These are phyloP conservation scores for Drosophila algonquin DNA, from an alignment of 2,888 invertebrate species.

Conservation along the genomic window DNA sequence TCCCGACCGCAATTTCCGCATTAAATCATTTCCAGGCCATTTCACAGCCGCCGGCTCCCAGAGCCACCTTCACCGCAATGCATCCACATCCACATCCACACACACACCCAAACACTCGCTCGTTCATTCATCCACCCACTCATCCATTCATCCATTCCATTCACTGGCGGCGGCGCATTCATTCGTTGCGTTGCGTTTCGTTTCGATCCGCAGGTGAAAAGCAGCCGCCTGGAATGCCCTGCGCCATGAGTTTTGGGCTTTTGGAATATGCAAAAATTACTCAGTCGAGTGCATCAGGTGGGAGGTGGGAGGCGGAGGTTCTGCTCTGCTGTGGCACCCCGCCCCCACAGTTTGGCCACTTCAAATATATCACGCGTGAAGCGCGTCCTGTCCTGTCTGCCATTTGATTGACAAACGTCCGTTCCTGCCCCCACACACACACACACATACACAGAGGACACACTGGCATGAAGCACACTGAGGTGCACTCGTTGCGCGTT, in stretches of 20 bases:
- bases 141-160: slow-evolving; percentile 52
- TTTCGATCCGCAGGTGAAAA: slow-evolving; percentile 71
- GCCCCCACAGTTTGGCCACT: slow-evolving; percentile 55
- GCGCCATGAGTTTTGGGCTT: slow-evolving; percentile 42
- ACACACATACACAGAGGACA: not conserved
- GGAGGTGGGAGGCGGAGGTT: not conserved
- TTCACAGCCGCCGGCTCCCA: slow-evolving; percentile 64
- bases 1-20: slow-evolving; percentile 75
- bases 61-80: slow-evolving; percentile 36
- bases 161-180: slow-evolving; percentile 31
- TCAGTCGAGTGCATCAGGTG: slow-evolving; percentile 63
- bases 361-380: slow-evolving; percentile 76
- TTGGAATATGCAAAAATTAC: slow-evolving; percentile 75
- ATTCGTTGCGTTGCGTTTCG: slow-evolving; percentile 53
- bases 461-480: slow-evolving; percentile 26
- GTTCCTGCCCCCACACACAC: not conserved
- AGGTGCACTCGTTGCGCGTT: slow-evolving; percentile 70
- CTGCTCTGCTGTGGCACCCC: not conserved
- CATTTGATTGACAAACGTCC: slow-evolving; percentile 73
- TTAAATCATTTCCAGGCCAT: slow-evolving; percentile 80
- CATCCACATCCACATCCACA: not conserved
- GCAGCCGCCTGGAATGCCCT: slow-evolving; percentile 72
- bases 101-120: not conserved
- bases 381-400: slow-evolving; percentile 51
- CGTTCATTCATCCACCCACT: slow-evolving; percentile 17